Base-by-base conservation (phyloP, 2,113 vertebrate genomes). In the Forbesichthys agassizii region DNA sequence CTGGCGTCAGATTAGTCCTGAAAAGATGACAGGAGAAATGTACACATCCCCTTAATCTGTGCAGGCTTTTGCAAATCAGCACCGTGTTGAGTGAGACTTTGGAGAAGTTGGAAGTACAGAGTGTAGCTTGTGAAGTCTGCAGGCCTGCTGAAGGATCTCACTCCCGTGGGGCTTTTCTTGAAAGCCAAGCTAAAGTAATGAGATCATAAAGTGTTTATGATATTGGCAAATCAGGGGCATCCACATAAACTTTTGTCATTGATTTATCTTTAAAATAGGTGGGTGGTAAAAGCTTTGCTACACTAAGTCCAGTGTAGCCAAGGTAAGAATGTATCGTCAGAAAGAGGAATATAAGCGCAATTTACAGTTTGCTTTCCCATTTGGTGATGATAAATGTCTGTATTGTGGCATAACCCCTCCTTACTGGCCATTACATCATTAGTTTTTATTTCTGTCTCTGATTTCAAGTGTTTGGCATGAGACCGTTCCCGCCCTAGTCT, bases 341-440 rank as follows among this genome's bases (percentile, higher is more conserved):
- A 84, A 90, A 89, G 89, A 89, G 84, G 83, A 85, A 88, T 91
- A 88, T 87, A 90, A 86, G 88, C 84, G 79, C 91, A 86, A 92
- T 93, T 92, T 92, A 91, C 73, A 73, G 81, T 80, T 78, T 90
- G 86, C 90, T 89, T 90, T 90, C 91, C 90, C 88, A 69, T 89
- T 78, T 66, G 79, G 78, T 91, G 91, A 93, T 92, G 90, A 91
- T 89, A 92, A 92, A 90, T 90, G 85, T 86, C 91, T 93, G 92
- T 90, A 91, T 86, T 78, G 84, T 88, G 85, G 76, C 33, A 64
- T 68, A 73, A 73, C 77, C 78, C 80, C 84, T 87, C 90, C 80
- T 85, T 79, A 63, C 86, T 90, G 90, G 90, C 90, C 78, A 90
- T 88, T 88, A 92, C 91, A 91, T 89, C 88, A 91, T 92, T 91